Conservation (phyloP, 2,888 invertebrate species). For the Platycnemis pennipes region DNA sequence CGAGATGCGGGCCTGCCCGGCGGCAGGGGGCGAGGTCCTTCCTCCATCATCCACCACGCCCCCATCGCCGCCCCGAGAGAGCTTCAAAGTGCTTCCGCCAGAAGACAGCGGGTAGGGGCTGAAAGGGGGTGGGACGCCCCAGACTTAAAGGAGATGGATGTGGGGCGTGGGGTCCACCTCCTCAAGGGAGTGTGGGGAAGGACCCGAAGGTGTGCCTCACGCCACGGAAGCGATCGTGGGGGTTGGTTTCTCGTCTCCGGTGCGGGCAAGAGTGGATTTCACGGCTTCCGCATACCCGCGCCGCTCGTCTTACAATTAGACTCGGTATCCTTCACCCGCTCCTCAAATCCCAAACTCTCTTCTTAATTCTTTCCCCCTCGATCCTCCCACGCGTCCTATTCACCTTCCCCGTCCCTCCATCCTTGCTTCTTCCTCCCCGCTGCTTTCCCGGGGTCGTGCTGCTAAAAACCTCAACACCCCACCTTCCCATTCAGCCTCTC, state of each 20-base stretch:
- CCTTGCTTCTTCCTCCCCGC: not conserved
- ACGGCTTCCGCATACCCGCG: not conserved
- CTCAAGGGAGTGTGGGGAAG: not conserved
- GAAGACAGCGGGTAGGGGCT: constrained; percentile 1
- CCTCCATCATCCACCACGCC: not conserved
- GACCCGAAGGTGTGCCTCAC: not conserved
- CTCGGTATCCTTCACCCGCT: not conserved
- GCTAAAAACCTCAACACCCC: not conserved
- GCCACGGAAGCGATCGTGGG: not conserved
- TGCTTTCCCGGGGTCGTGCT: not conserved
- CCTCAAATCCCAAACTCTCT: not conserved
- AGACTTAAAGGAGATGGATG: constrained; percentile 36
- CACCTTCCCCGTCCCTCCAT: not conserved
- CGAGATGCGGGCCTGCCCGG: not conserved
- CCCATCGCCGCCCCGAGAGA: not conserved
- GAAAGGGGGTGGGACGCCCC: not conserved
- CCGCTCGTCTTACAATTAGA: not conserved
- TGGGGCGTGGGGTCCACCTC: not conserved
- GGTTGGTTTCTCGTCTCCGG: not conserved
- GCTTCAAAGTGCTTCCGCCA: constrained; percentile 31
- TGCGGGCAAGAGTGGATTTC: constrained; percentile 7
- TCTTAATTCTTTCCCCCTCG: not conserved
- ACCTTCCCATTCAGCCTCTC: not conserved
- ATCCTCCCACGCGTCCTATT: not conserved
- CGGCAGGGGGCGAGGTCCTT: not conserved